Percentiles rank a stretch among this genome's conserved stretches.
phyloP scores from a whole-genome alignment of 2,888 invertebrate species.

The Tenthredo livida region DNA sequence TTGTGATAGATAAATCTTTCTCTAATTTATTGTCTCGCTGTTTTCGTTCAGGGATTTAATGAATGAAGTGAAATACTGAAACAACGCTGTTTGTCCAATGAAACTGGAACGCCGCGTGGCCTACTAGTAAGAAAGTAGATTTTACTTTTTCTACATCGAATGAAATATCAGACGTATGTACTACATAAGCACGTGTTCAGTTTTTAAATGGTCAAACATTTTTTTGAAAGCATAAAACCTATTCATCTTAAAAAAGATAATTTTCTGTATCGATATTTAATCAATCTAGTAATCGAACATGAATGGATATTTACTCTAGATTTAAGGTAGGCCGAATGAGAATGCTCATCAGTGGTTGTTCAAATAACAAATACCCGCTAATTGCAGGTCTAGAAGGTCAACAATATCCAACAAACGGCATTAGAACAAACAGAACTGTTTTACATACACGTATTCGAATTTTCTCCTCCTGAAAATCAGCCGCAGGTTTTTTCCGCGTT shows the following conservation, averaged over 20 bases:
- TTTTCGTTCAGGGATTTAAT: background rate
- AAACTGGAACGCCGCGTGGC: constrained; percentile 12
- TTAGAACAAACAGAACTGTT: background rate
- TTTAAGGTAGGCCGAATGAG: background rate
- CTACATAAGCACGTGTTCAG: background rate
- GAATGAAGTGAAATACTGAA: background rate
- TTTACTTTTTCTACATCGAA: constrained; percentile 12
- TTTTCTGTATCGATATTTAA: background rate
- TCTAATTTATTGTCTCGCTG: background rate
- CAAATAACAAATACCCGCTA: background rate
- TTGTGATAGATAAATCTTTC: constrained; percentile 26
- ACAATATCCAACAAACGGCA: background rate
- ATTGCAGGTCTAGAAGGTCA: background rate
- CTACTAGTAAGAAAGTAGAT: constrained; percentile 32
- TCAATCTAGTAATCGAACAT: background rate
- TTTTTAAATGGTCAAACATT: background rate
- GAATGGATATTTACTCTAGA: background rate
- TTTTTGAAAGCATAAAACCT: background rate
- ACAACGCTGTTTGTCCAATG: background rate
- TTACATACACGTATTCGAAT: background rate
- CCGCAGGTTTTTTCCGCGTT: no score
- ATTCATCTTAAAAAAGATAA: background rate
- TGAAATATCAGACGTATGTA: background rate
- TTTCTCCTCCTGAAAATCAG: background rate
- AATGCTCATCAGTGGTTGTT: background rate